Evolutionary conservation across 2,888 invertebrate genomes (phyloP), one percentile per base, ranked within the genome.

Genomic region (Mycogona germanica): DNA sequence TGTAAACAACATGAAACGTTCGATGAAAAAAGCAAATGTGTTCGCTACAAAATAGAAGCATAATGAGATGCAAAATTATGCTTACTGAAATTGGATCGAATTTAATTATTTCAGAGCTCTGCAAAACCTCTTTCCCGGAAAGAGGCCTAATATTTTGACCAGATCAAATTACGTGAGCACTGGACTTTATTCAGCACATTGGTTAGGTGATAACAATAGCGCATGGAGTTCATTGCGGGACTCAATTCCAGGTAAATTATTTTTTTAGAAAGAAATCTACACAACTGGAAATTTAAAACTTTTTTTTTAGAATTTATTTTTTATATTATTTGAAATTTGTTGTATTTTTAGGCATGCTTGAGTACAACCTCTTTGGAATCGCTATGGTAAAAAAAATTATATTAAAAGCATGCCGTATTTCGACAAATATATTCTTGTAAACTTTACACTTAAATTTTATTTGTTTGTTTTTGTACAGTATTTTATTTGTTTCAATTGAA

Each of bases 191-290:
- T 6, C 48, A 4, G n/a, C 14, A 5, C 53, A 53, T 26, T 53
- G 40, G 48, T 21, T 37, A 7, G 53, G 53, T 9, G 53, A 53
- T 17, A 53, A 53, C 26, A n/a, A 35, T 7, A 53, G 53, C 23
- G 29, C 6, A 7, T 53, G 23, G 14, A 25, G 6, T 2, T 26
- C 40, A 17, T 28, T 53, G 38, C 17, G 37, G 19, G 53, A 47
- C 21, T 47, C 53, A 1, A 46, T 53, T 35, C 47, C 53, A 19
- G 53, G 53, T 53, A 53, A 26, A 3, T 7, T 21, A 17, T 41
- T n/a, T n/a, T n/a, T n/a, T n/a, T n/a, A n/a, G n/a, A n/a, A n/a
- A n/a, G n/a, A n/a, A n/a, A n/a, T n/a, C n/a, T n/a, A n/a, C n/a
- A n/a, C n/a, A n/a, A n/a, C n/a, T n/a, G n/a, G n/a, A n/a, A n/a